Base-by-base conservation (phyloP, 2,113 vertebrate species). In the Tetrao urogallus region DNA sequence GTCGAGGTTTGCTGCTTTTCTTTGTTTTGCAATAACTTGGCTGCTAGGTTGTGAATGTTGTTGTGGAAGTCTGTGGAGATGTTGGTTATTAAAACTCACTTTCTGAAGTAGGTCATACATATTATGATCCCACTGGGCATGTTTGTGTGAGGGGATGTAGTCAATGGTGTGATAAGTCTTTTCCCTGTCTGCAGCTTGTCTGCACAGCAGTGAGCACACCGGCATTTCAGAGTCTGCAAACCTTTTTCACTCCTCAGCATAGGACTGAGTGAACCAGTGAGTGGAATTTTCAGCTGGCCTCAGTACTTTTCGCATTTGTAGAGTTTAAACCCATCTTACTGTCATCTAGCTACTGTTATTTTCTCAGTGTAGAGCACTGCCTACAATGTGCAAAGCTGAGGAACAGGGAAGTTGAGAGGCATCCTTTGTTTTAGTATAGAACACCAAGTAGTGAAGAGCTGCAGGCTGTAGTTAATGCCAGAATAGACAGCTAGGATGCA, bases 301-400 rank as follows among this genome's bases (percentile, higher is more conserved):
- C 15, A 42, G 77, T 0, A 0, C 52, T 86, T 52, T 57, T 63
- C 0, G 0, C 40, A 42, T 69, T 54, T 2, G 0, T 12, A 20
- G 72, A 38, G 17, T 76, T 87, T 45, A 38, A 30, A 10, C 18
- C 52, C n/a, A 15, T 34, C 60, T 50, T 43, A 32, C 28, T 76
- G 56, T 92, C 66, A 20, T 80, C 60, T 83, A 77, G 34, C 63
- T 43, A 4, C 50, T 45, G 6, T 54, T 28, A 17, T 58, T 77
- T 80, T 60, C 72, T 67, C 80, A 45, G 69, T 8, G 6, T 0
- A 48, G 11, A 70, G 12, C 25, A 34, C 69, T 38, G 61, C 34
- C 57, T 52, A 32, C 1, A 3, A 4, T 36, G 60, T 56, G 61
- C 34, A 69, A 83, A 71, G 76, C 18, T n/a, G 42, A 42, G 79